phyloP scores from a whole-genome alignment of 2,888 invertebrate species.

The Petrolisthes cinctipes region DNA sequence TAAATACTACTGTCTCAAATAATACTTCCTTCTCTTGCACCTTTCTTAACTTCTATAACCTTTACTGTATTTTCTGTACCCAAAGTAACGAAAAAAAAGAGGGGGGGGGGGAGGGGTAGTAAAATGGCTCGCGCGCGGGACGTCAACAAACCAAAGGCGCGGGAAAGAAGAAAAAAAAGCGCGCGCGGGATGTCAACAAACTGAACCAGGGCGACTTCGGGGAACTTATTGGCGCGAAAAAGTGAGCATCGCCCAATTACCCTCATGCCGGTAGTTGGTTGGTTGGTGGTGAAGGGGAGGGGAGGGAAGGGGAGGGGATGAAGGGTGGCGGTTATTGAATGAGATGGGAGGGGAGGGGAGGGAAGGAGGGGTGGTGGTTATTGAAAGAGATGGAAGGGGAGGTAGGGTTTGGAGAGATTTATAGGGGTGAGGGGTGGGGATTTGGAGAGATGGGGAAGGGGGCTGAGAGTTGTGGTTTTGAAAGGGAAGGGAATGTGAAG shows the following conservation, averaged over 20 bases:
- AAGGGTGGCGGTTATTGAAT: background rate
- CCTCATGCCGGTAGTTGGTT: conserved; percentile 10
- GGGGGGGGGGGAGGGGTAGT: background rate
- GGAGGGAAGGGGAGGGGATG: background rate
- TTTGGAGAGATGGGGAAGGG: no score
- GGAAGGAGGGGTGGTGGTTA: background rate
- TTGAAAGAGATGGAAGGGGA: background rate
- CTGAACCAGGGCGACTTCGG: conserved; percentile 17
- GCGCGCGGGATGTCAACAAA: background rate
- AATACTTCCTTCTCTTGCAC: no score
- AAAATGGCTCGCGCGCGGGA: background rate
- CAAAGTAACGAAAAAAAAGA: background rate
- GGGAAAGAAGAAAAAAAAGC: conserved; percentile 8
- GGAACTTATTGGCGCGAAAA: conserved; percentile 41
- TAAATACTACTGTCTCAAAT: no score
- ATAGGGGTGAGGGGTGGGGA: no score
- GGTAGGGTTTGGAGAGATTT: no score
- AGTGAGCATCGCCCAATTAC: conserved; percentile 43
- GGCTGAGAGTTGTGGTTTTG: no score
- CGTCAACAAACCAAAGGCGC: conserved; percentile 2
- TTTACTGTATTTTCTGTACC: no score
- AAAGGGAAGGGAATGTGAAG: no score
- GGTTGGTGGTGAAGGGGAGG: background rate
- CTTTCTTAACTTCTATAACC: no score
- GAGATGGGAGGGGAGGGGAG: background rate